A percentile compares a stretch with the other conserved stretches of the same genome.
phyloP scores from a whole-genome alignment of 2,888 invertebrate genomes.

The Caenorhabditis sp. region DNA sequence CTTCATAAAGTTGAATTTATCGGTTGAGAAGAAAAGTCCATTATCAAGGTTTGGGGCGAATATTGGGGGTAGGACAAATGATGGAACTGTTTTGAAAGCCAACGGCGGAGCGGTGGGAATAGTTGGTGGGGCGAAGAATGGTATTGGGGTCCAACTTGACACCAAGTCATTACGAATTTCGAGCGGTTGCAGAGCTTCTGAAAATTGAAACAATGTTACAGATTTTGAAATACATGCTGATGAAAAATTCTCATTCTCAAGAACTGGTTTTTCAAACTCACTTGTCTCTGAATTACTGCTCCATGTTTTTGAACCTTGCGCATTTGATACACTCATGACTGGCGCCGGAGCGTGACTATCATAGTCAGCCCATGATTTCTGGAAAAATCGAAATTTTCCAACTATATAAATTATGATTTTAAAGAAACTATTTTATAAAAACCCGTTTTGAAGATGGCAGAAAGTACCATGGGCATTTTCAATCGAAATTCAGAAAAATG shows the following conservation, averaged over 20 bases:
- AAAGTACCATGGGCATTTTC: too few relatives aligned
- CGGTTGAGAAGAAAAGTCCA: constrained; percentile 42
- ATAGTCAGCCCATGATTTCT: constrained; percentile 39
- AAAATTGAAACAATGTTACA: background rate
- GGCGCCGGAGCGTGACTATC: constrained; percentile 27
- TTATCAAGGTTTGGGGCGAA: constrained; percentile 39
- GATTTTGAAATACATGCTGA: background rate
- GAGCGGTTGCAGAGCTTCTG: constrained; percentile 34
- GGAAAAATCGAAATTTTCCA: too few relatives aligned
- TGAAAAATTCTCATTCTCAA: too few relatives aligned
- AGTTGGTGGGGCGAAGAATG: constrained; percentile 45
- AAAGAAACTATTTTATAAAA: too few relatives aligned
- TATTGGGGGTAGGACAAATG: constrained; percentile 43
- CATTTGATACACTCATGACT: constrained; percentile 14
- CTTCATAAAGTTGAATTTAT: constrained; percentile 44
- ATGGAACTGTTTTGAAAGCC: constrained; percentile 49
- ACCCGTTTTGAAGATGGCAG: too few relatives aligned
- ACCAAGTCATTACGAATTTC: constrained; percentile 47
- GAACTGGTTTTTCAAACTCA: too few relatives aligned
- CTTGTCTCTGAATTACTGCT: constrained; percentile 45
- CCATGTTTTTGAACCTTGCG: constrained; percentile 46
- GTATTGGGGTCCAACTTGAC: constrained; percentile 51
- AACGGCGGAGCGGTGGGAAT: constrained; percentile 51
- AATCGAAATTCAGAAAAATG: too few relatives aligned
- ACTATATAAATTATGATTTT: too few relatives aligned